Evolutionary conservation across 2,797 vertebrate genomes (phyloP).

Genomic region (Eospalax fontanierii): DNA sequence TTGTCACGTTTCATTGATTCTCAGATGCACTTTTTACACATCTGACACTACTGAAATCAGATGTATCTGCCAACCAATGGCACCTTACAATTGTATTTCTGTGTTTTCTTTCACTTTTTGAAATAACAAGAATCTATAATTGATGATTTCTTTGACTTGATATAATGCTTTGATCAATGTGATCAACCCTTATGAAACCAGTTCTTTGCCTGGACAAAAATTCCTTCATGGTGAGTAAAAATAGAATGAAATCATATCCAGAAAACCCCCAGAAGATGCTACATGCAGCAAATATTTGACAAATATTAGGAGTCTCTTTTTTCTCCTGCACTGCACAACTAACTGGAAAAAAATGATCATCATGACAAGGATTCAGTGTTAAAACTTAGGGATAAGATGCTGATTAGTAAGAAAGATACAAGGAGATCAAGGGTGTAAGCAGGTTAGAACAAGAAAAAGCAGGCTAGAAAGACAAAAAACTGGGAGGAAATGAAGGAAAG

Average conservation of each 20-base stretch:
- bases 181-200: neutral
- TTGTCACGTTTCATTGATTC: constrained; percentile 17
- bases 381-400: neutral
- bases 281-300: neutral
- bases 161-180: constrained; percentile 1
- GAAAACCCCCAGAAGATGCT: neutral
- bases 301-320: constrained; percentile 2
- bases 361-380: neutral
- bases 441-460: neutral
- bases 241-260: neutral
- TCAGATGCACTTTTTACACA: constrained; percentile 37
- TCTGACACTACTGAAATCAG: constrained; percentile 40
- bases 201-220: constrained; percentile 47
- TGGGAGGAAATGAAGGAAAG: neutral
- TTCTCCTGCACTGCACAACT: neutral
- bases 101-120: constrained; percentile 54
- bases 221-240: neutral
- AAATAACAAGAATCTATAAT: constrained; percentile 29
- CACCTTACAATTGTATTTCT: constrained; percentile 34
- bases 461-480: neutral
- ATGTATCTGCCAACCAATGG: neutral
- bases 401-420: neutral
- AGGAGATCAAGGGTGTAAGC: neutral
- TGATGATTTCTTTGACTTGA: neutral
- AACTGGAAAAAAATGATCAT: neutral